Base-by-base conservation (phyloP, 2,888 invertebrate species). In the Eilema depressum region DNA sequence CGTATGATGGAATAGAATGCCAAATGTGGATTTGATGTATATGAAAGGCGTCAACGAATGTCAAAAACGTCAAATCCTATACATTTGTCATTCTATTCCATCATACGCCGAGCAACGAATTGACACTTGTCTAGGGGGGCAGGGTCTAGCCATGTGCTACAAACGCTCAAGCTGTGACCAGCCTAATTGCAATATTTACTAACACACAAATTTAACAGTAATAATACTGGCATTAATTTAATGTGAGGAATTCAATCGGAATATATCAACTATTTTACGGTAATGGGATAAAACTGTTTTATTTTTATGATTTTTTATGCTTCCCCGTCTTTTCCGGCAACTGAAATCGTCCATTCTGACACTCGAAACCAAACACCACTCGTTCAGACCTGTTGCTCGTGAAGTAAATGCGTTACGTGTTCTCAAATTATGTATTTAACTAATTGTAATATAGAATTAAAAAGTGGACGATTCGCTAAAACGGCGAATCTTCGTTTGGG, bases 291-390 rank as follows among this genome's bases (percentile, higher is more conserved):
- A 87, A 84, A 86, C 78, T 86, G 83, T 81, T 86, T 85, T 85
- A 84, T 83, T 83, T 86, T 85, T 84, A 76, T 83, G 83, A 81
- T 85, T 88, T 85, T 41, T 86, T 90, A 88, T 92, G 94, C 94
- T 94, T 94, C 94, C 95, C 92, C 94, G 94, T 94, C 93, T 86
- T 78, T 60, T 83, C 91, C 86, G 88, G 89, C 92, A 90, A 91
- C 90, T 89, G 85, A 89, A 88, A 92, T 91, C 91, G 94, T 95
- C 94, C 91, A 88, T 93, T 82, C 89, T 88, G 82, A 86, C 95
- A 94, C 91, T 90, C 91, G 71, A 85, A 89, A 92, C 92, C 92
- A 84, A 91, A 91, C 93, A 87, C 89, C 90, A 92, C 88, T 88
- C 78, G 78, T 79, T 83, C 80, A 83, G 74, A 84, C 79, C 82